Base-by-base conservation (phyloP, 92 coral and sea anemone species). In the Phenganax marumi region DNA sequence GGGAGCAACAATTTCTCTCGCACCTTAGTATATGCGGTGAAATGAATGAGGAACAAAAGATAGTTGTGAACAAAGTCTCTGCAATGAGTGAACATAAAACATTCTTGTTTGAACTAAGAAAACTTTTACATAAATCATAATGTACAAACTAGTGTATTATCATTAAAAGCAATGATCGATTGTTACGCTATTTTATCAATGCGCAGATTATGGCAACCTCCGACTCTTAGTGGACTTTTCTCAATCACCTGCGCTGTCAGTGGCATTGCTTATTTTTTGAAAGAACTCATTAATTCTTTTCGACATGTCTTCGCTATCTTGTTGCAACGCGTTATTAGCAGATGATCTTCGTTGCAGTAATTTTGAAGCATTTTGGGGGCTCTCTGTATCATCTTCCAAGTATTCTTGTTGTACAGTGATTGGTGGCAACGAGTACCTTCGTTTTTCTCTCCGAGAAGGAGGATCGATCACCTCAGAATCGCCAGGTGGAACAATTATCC, bases 241-340 rank as follows among this genome's bases (percentile, higher is more conserved):
- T 33, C 43, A 5, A 50, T 5, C 18, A 50, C 1, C 47, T 16
- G 50, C 60, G 47, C 47, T 72, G 21, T 72, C 77, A 72, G 50
- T 22, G n/a, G 56, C 23, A 12, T 49, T 49, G 18, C 25, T 49
- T 72, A 78, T 16, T 39, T 63, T 78, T 24, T 66, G 71, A 48
- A 78, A 50, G 49, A 78, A 78, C 7, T 78, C 83, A 46, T 78
- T 78, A 18, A 78, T 78, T 78, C 83, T 14, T 7, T 47, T 47
- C 8, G 83, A 22, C 14, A 78, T 8, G 19, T 61, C 83, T 23
- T 78, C 81, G 13, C 12, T 57, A 14, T 51, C 47, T 24, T 74
- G n/a, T 25, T 24, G 72, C 48, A 66, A 66, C 23, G 19, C 52
- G 17, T 26, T 76, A 33, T 14, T 50, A 5, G 81, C 50, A 8